A percentile compares a stretch with the other conserved stretches of the same genome.
Conservation (phyloP, 2,888 invertebrate species). For the Horisme vitalbata region DNA sequence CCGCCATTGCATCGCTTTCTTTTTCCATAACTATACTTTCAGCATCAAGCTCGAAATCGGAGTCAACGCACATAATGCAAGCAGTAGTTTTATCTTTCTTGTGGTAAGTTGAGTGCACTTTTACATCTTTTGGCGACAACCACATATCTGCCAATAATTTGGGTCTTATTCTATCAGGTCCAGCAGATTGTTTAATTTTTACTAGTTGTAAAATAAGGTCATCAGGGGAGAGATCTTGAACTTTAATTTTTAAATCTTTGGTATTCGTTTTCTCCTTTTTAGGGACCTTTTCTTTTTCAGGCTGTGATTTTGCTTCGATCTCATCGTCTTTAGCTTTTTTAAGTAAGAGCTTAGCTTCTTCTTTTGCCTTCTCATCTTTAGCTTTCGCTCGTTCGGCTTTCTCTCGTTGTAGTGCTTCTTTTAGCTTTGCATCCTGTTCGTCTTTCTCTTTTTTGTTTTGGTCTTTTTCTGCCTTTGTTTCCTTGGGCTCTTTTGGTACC, state of each 20-base stretch:
- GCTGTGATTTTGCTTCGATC: too few relatives aligned
- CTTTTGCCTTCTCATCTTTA: too few relatives aligned
- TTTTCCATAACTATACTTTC: constrained; percentile 38
- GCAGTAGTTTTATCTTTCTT: constrained; percentile 16
- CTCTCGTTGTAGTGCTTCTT: not conserved
- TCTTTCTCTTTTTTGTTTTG: not conserved
- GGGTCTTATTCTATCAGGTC: constrained; percentile 9
- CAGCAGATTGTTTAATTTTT: constrained; percentile 39
- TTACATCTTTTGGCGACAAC: constrained; percentile 4
- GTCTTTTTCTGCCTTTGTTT: not conserved
- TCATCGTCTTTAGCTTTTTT: too few relatives aligned
- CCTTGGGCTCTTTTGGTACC: not conserved
- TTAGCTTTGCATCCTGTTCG: not conserved
- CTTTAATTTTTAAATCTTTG: constrained; percentile 27
- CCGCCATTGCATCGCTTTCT: constrained; percentile 20
- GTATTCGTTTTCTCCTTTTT: too few relatives aligned
- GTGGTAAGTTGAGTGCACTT: constrained; percentile 11
- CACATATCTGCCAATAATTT: constrained; percentile 10
- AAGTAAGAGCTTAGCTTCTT: too few relatives aligned
- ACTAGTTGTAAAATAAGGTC: constrained; percentile 46
- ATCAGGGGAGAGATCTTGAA: constrained; percentile 38
- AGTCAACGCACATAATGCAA: constrained; percentile 40
- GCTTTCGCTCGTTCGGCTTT: too few relatives aligned
- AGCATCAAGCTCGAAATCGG: constrained; percentile 37
- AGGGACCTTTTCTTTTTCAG: too few relatives aligned